Evolutionary conservation across 2,888 invertebrate species (phyloP).

Genomic region (Chaitophorus viminalis): DNA sequence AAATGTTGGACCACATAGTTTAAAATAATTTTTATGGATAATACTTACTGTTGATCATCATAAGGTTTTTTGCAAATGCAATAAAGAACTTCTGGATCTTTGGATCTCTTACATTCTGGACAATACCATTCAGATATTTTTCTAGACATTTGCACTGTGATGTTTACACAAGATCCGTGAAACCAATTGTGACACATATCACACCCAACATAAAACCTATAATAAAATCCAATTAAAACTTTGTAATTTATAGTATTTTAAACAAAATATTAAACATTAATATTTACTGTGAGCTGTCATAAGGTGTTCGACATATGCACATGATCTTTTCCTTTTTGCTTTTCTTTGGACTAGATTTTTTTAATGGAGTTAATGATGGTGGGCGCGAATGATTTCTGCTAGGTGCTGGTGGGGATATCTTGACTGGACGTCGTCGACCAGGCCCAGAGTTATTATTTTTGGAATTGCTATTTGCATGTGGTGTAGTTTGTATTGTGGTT

Average conservation of each 20-base stretch:
- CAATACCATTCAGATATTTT: slow-evolving; percentile 90
- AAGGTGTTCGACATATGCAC: slow-evolving; percentile 92
- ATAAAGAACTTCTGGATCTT: slow-evolving; percentile 91
- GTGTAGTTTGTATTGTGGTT: slow-evolving; percentile 65
- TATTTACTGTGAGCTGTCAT: slow-evolving; percentile 90
- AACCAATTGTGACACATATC: slow-evolving; percentile 98
- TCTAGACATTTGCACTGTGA: slow-evolving; percentile 91
- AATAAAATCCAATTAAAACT: slow-evolving; percentile 63
- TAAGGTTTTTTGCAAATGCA: slow-evolving; percentile 96
- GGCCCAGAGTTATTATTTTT: slow-evolving; percentile 46
- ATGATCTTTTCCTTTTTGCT: slow-evolving; percentile 83
- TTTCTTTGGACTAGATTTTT: slow-evolving; percentile 64
- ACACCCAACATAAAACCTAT: slow-evolving; percentile 95
- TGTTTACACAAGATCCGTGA: slow-evolving; percentile 95
- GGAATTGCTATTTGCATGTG: slow-evolving; percentile 52
- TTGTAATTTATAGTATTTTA: not conserved
- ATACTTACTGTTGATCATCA: slow-evolving; percentile 92
- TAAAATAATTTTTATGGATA: not conserved
- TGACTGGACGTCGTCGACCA: slow-evolving; percentile 39
- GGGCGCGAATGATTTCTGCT: slow-evolving; percentile 66
- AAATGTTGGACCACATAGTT: not conserved
- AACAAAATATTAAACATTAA: too few relatives aligned
- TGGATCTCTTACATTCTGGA: slow-evolving; percentile 84
- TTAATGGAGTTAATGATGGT: slow-evolving; percentile 64
- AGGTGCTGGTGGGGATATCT: slow-evolving; percentile 41